Conservation (phyloP, 2,113 vertebrate genomes). For the Psittacula cyanocephala region DNA sequence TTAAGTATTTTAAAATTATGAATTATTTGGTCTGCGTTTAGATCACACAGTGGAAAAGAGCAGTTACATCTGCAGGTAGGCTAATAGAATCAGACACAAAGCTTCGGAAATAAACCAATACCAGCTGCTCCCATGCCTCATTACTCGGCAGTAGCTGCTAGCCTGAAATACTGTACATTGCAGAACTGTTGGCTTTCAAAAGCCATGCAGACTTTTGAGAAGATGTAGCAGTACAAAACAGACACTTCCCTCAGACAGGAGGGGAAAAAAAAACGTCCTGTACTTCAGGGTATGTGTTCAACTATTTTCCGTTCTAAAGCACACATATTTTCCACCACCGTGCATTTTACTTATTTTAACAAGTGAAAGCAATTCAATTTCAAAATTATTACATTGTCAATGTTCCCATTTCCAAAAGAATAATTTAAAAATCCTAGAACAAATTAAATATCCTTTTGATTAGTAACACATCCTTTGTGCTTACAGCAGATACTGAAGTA, state of each 20-base stretch:
- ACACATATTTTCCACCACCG: slow-evolving; percentile 50
- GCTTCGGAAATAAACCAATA: slow-evolving; percentile 74
- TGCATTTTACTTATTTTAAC: slow-evolving; percentile 74
- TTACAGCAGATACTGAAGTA: neutral
- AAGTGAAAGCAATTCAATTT: slow-evolving; percentile 77
- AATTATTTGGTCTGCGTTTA: slow-evolving; percentile 55
- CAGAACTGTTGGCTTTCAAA: slow-evolving; percentile 53
- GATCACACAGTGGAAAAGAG: slow-evolving; percentile 48
- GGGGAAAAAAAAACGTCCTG: neutral
- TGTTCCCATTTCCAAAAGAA: slow-evolving; percentile 34
- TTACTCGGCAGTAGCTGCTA: slow-evolving; percentile 66
- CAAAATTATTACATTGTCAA: slow-evolving; percentile 53
- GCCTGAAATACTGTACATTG: slow-evolving; percentile 41
- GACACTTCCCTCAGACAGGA: slow-evolving; percentile 13
- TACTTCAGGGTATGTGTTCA: slow-evolving; percentile 35
- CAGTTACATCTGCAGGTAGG: slow-evolving; percentile 64
- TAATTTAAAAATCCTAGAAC: slow-evolving; percentile 39
- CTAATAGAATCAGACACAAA: slow-evolving; percentile 70
- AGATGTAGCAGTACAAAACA: slow-evolving; percentile 58
- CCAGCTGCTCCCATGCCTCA: slow-evolving; percentile 70
- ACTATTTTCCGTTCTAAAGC: slow-evolving; percentile 62
- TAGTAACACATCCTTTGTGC: slow-evolving; percentile 37
- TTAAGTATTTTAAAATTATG: slow-evolving; percentile 62
- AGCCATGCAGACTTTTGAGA: slow-evolving; percentile 61
- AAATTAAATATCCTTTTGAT: slow-evolving; percentile 52